phyloP scores from a whole-genome alignment of 2,888 invertebrate genomes.

The Allolobophora icterica region DNA sequence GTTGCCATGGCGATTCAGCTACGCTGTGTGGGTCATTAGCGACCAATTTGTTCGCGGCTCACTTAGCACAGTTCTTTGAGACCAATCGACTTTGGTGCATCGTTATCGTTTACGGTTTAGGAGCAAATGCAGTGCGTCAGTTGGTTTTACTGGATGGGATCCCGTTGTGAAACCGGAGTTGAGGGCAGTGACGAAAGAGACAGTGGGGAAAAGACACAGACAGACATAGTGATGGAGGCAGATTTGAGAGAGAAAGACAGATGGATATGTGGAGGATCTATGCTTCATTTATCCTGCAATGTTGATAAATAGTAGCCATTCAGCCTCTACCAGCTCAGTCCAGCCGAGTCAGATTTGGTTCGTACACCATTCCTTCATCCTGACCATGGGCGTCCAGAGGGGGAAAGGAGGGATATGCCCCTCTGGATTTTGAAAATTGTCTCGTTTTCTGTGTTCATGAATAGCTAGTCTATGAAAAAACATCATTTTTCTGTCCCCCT shows the following conservation, averaged over 20 bases:
- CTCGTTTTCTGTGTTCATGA: no score
- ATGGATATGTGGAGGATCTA: neutral
- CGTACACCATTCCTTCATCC: no score
- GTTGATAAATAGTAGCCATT: no score
- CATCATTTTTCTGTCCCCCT: no score
- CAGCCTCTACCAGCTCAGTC: no score
- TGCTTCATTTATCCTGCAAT: neutral
- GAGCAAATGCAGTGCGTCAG: neutral
- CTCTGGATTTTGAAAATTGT: no score
- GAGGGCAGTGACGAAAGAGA: neutral
- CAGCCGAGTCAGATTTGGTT: no score
- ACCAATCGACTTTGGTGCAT: neutral
- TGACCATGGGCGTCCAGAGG: no score
- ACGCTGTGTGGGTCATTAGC: neutral
- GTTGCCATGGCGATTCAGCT: neutral
- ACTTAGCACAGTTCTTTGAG: constrained; percentile 8
- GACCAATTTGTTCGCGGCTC: neutral
- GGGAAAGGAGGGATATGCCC: no score
- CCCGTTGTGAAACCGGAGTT: neutral
- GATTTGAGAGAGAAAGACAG: neutral
- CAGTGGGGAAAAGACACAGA: neutral
- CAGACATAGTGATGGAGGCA: neutral
- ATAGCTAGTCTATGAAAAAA: no score
- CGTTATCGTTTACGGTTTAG: neutral
- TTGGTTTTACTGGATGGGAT: neutral